Base-by-base conservation (phyloP, 2,888 invertebrate species). In the Adelphocoris suturalis region DNA sequence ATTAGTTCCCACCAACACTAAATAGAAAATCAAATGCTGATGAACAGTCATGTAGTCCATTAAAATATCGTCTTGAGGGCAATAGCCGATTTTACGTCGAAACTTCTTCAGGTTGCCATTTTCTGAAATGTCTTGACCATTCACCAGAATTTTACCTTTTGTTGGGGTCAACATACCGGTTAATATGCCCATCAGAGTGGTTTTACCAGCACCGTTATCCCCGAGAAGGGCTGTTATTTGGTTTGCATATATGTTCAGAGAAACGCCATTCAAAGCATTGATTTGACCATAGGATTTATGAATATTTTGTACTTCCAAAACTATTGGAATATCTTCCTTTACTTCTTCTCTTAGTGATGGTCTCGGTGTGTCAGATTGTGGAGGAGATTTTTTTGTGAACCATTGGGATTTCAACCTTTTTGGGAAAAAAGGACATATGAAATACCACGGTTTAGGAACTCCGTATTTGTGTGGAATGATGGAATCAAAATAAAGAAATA, bases 51-150 rank as follows among this genome's bases (percentile, higher is more conserved):
- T 94, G 92, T 97, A 96, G 11, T 96, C 95, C 94, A 98, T 98
- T 76, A 97, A 94, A 91, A 98, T 95, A 93, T 98, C 97, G 93
- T 98, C 96, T 93, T 99, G 98, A 0, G 99, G 98, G 93, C 99
- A 99, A 86, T 98, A 95, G 0, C 99, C 98, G 81, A 99, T 94
- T 91, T 95, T 95, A 90, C 95, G 95, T 55, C 97, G 95, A 90
- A 97, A 96, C 55, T 94, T 94, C 14, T 95, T 93, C 92, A 96
- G 95, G 91, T 97, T 94, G 0, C 14, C 0, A n/a, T 46, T 46
- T n/a, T 94, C 94, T 91, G 94, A 94, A 19, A 97, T 95, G 93
- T 97, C 96, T 92, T 95, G 94, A 0, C 96, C 97, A 93, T 96
- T 95, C 82, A 98, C 95, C 84, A 93, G 93, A 23, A 97, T 96